phyloP scores from a whole-genome alignment of 2,113 vertebrate species.

The Alectura lathami region DNA sequence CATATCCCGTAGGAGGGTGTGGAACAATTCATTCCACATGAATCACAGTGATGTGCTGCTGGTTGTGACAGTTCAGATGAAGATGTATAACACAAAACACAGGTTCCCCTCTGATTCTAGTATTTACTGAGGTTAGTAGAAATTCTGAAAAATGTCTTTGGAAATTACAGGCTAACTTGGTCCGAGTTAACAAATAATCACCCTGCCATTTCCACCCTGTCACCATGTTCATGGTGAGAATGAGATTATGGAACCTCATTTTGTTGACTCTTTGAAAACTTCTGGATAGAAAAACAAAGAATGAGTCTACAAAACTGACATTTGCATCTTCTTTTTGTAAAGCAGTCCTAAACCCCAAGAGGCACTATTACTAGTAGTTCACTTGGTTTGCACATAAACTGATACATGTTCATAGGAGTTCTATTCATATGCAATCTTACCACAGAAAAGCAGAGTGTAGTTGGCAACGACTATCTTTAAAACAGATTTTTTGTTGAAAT shows the following conservation, averaged over 20 bases:
- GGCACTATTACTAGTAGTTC: neutral
- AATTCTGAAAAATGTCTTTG: neutral
- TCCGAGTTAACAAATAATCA: neutral
- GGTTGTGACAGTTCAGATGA: neutral
- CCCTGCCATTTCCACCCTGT: neutral
- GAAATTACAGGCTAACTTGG: neutral
- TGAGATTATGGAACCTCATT: neutral
- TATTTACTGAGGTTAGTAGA: neutral
- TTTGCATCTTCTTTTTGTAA: neutral
- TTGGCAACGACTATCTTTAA: neutral
- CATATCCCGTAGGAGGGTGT: neutral
- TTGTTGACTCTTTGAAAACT: neutral
- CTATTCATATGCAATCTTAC: neutral
- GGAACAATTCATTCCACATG: neutral
- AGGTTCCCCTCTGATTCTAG: neutral
- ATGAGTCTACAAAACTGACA: neutral
- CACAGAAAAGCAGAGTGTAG: neutral
- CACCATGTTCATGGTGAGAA: neutral
- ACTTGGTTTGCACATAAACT: neutral
- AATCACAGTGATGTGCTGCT: neutral
- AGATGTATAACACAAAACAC: neutral
- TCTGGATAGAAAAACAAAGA: neutral
- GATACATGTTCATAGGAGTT: neutral
- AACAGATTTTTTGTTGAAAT: constrained; percentile 3
- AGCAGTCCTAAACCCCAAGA: neutral